Evolutionary conservation across 2,888 invertebrate genomes (phyloP), one percentile per base, ranked within the genome.

Genomic region (Gari tellinella): DNA sequence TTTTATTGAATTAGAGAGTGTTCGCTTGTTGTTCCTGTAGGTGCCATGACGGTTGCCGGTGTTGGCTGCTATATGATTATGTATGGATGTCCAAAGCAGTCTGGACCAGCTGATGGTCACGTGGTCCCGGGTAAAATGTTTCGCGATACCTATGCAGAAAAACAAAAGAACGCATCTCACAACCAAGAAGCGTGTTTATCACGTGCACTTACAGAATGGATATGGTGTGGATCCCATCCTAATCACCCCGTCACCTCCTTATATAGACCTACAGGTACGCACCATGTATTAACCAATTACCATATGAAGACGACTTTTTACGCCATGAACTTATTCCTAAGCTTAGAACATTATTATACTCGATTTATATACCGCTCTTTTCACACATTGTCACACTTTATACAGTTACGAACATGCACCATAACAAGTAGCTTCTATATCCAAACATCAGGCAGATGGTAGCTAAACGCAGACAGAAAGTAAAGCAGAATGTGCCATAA

Each of bases 41-140:
- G 85, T 38, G 83, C 83, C 10, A 78, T 68, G 68, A 81, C 82
- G 1, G 40, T 84, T 0, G 84, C 69, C 0, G 85, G 85, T 7
- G 66, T 70, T 14, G 84, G 84, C 1, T 84, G 86, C 43, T 80
- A 68, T 56, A 62, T 78, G 21, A 81, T 82, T 1, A 58, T 43
- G 2, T 85, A 78, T 49, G 85, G 82, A 1, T 84, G 83, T 48
- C 81, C 82, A 1, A 70, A 64, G 8, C 77, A 83, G 37, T 64
- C 64, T n/a, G 62, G 56, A 2, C 46, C 67, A 8, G 40, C 68
- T 21, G 63, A 72, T 25, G 68, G 65, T 21, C 73, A 74, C 43
- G 53, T 57, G 17, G 3, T 67, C 2, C 25, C 51, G 7, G 74
- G 74, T 14, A 46, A 31, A 19, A 25, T 75, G 7, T 45, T 52